Evolutionary conservation across 2,797 vertebrate genomes (phyloP), one percentile per base, ranked within the genome.

Genomic region (Uromys caudimaculatus): DNA sequence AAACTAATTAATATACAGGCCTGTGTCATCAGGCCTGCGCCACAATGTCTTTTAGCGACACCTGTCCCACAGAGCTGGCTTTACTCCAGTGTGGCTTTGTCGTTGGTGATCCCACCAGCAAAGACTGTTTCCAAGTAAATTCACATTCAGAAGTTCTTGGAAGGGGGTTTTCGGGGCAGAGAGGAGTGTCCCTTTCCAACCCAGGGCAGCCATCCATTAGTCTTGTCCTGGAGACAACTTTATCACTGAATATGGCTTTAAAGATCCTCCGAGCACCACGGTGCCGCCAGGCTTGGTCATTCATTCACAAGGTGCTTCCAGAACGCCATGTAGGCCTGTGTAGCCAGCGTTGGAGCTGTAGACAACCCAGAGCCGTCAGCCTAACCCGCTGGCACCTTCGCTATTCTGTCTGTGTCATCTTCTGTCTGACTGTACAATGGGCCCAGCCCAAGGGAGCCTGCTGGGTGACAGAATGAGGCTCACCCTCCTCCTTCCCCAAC

Each of bases 41-140:
- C 44, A 32, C 23, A 14, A 21, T 9, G 4, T 81, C 76, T 60
- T 41, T 2, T 5, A n/a, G 16, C 32, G 56, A 17, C 38, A 19
- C 27, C 78, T 16, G 29, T 27, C 44, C 8, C 0, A 0, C 0
- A 9, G 60, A 27, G 41, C 54, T 52, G 32, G 2, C 44, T n/a
- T 27, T 0, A 2, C 38, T 38, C 24, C 21, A 29, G 1, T 3
- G 2, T 35, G 41, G 50, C 52, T 24, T 62, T 35, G 0, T 47
- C 64, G 56, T 64, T 19, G 41, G 19, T 0, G 0, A 4, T 21
- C 27, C 32, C 27, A 79, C 44, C 67, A 27, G 1, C 35, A 17
- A 3, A 0, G 14, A 54, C 29, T 27, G 24, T 58, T 86, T 58
- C 88, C 75, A 79, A 87, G 67, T n/a, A 38, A 69, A 41, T 29